Evolutionary conservation across 2,113 vertebrate genomes (phyloP).

Genomic region (Pycnonotus jocosus): DNA sequence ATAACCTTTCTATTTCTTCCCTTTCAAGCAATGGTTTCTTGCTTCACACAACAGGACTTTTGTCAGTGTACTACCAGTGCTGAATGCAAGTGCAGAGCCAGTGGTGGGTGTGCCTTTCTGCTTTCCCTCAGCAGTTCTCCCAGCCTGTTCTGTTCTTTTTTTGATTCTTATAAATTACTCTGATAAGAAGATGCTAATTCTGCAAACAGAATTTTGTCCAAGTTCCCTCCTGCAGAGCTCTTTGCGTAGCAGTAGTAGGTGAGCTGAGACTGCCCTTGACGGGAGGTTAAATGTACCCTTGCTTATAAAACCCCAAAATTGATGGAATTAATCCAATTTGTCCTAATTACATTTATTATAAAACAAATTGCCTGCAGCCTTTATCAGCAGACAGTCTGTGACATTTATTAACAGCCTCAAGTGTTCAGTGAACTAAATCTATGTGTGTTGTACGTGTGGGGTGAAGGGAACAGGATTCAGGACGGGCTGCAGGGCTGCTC

Average conservation of each 20-base stretch:
- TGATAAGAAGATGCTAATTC: conserved; percentile 1
- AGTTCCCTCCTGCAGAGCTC: not conserved
- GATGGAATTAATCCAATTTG: conserved; percentile 40
- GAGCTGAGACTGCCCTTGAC: not conserved
- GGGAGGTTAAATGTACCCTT: not conserved
- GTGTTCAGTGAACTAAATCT: not conserved
- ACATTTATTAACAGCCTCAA: conserved; percentile 18
- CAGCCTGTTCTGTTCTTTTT: not conserved
- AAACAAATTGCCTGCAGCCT: conserved; percentile 5
- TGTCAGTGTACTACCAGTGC: not conserved
- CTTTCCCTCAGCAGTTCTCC: not conserved
- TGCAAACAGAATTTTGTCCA: conserved; percentile 30
- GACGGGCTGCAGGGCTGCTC: not conserved
- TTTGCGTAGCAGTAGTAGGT: not conserved
- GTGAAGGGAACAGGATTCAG: not conserved
- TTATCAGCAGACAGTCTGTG: conserved; percentile 7
- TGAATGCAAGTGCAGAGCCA: not conserved
- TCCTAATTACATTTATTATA: conserved; percentile 77
- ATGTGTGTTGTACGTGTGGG: not conserved
- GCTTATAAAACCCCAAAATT: not conserved
- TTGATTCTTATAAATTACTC: not conserved
- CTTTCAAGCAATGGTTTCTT: not conserved
- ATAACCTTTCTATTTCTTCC: not conserved
- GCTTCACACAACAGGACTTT: not conserved
- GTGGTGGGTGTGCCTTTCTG: not conserved